Evolutionary conservation across 2,113 vertebrate genomes (phyloP), one percentile per base, ranked within the genome.

Genomic region (Prochilodus magdalenae): DNA sequence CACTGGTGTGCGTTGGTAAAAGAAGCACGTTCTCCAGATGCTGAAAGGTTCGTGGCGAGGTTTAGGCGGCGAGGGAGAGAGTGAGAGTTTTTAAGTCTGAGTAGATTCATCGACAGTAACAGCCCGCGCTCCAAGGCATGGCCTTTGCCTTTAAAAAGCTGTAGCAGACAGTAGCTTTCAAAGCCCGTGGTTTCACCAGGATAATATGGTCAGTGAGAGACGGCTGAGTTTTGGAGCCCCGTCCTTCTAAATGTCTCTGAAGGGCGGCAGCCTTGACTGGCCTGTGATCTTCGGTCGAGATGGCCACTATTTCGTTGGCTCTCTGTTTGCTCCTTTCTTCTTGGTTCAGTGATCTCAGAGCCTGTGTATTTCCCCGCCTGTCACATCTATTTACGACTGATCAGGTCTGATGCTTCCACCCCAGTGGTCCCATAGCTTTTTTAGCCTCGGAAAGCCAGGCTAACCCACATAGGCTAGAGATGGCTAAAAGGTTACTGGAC

Each of bases 321-420:
- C 77, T 86, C 75, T 57, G 75, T 60, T 30, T 71, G 65, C 59
- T 36, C 27, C 51, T 57, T 57, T 47, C 20, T 36, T 40, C 36
- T 15, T 76, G 81, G 86, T 85, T 88, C 77, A 84, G 47, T 69
- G 77, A 30, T 75, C 55, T 78, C 36, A 36, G 51, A 79, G 62
- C 72, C 77, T 49, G 55, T 47, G 73, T 60, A 69, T 69, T 76
- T 82, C 65, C 62, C 65, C 26, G 15, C 63, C 71, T 79, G 82
- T 79, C 82, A 79, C 71, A 84, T 51, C 60, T 79, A 51, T 75
- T 84, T 79, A 79, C 27, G 8, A 79, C 16, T 60, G 59, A 79
- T 75, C 63, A 60, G 77, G 36, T 79, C 55, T 75, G 82, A 84
- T 79, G 71, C 29, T 57, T 79, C 82, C 82, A 84, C 62, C 53